Base-by-base conservation (phyloP, 2,888 invertebrate genomes). In the Xanthia icteritia region DNA sequence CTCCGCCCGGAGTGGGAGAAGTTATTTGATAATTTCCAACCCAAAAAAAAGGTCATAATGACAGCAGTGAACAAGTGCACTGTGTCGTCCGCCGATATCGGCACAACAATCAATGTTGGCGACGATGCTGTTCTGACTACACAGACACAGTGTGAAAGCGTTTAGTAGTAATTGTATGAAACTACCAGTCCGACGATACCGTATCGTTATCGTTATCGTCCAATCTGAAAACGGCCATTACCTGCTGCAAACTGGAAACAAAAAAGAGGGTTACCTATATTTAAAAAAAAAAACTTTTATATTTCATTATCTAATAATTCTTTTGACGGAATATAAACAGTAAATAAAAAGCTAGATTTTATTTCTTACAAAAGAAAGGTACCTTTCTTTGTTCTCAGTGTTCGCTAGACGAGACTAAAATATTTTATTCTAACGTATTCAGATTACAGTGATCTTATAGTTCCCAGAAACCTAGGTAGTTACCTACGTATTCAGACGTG, bases 151-250 rank as follows among this genome's bases (percentile, higher is more conserved):
- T 31, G 31, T 31, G 31, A 31, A 31, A 31, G 1, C 31, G 31
- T 31, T 31, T 31, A 31, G 31, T 31, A 31, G 31, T 31, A n/a
- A 31, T 31, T 31, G 31, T 31, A 31, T 31, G 31, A 31, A 31
- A 31, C 31, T 31, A 31, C 31, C 31, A 31, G 31, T 31, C 31
- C 2, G 31, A 31, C 2, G 31, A 31, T 2, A 31, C 2, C 31
- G 31, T 31, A 2, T 31, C 31, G 31, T 31, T 31, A 31, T 31
- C 31, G 31, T 31, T 31, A 31, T 31, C 31, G 31, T 31, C 2
- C 31, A 31, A 31, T 1, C 31, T 31, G 31, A 31, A 31, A 31
- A 31, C n/a, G n/a, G n/a, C n/a, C 77, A 77, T 86, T 48, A 56
- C 31, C 60, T 45, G 56, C 51, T 61, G 27, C 56, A 48, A 77